These are phyloP conservation scores for Amphiprion ocellaris DNA, from an alignment of 2,113 vertebrate species.

Conservation along the genomic window DNA sequence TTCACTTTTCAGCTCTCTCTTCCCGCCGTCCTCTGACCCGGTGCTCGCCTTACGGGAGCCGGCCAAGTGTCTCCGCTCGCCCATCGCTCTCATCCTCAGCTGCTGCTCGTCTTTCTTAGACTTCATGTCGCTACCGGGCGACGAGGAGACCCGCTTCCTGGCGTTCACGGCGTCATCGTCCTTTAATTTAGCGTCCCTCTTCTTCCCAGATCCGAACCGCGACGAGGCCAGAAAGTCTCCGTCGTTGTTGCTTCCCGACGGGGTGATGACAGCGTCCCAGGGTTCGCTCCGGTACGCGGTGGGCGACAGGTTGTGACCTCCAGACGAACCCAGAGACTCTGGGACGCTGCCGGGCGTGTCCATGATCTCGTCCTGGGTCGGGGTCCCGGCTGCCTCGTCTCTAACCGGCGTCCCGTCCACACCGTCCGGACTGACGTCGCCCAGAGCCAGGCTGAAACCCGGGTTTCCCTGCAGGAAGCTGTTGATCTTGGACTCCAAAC, in stretches of 20 bases:
- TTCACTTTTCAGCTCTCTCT: constrained; percentile 67
- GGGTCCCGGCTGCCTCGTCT: constrained; percentile 93
- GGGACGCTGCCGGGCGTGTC: constrained; percentile 90
- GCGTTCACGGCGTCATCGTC: constrained; percentile 76
- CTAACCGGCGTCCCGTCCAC: constrained; percentile 94
- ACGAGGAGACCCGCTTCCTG: constrained; percentile 83
- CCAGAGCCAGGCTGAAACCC: constrained; percentile 89
- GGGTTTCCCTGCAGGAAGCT: constrained; percentile 98
- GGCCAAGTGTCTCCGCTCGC: constrained; percentile 67
- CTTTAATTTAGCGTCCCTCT: constrained; percentile 63
- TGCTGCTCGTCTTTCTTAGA: constrained; percentile 71
- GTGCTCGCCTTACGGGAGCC: constrained; percentile 72
- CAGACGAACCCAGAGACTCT: constrained; percentile 66
- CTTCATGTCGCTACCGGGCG: constrained; percentile 85
- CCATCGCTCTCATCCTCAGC: constrained; percentile 44
- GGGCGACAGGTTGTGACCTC: constrained; percentile 80
- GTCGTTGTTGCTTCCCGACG: constrained; percentile 70
- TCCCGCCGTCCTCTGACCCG: constrained; percentile 69
- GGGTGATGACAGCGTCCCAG: constrained; percentile 82
- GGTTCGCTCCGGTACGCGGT: constrained; percentile 84
- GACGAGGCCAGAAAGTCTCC: constrained; percentile 70
- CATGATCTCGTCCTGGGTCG: constrained; percentile 99
- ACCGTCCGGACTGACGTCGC: constrained; percentile 87
- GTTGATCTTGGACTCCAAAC: constrained; percentile 98
- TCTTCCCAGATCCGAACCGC: constrained; percentile 69